Evolutionary conservation across 1,140 invertebrate species (phyloP).

Genomic region (Spodoptera frugiperda): DNA sequence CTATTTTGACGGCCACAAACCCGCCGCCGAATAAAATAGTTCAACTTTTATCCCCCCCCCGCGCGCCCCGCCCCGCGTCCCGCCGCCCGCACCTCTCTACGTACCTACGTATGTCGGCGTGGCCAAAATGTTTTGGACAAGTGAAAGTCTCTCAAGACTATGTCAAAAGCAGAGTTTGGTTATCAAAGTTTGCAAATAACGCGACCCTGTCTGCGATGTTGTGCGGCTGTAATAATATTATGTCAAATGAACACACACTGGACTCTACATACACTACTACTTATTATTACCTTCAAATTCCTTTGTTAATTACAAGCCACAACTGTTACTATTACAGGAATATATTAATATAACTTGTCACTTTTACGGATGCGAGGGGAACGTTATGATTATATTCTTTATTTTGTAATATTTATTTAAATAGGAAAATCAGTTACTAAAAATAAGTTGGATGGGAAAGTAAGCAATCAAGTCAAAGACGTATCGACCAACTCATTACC

Average conservation of each 20-base stretch:
- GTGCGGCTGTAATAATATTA: too few species aligned
- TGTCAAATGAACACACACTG: too few species aligned
- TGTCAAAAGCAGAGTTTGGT: background rate
- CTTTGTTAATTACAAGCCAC: too few species aligned
- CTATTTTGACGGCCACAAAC: slow-evolving; percentile 32
- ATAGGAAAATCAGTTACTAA: too few species aligned
- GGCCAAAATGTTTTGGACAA: background rate
- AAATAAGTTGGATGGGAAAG: background rate
- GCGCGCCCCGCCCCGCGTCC: background rate
- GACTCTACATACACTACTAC: too few species aligned
- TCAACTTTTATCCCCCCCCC: slow-evolving; percentile 13
- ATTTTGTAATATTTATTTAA: too few species aligned
- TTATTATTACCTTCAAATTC: too few species aligned
- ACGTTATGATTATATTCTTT: too few species aligned
- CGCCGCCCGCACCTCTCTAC: too few species aligned
- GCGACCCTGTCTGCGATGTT: slow-evolving; percentile 2
- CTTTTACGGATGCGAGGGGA: too few species aligned
- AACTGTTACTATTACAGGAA: too few species aligned
- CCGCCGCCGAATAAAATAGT: slow-evolving; percentile 24
- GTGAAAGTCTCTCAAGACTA: background rate
- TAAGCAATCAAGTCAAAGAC: slow-evolving; percentile 3
- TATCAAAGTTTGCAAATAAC: background rate
- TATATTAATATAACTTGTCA: too few species aligned
- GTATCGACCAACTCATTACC: slow-evolving; percentile 9
- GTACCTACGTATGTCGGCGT: background rate